phyloP scores from a whole-genome alignment of 2,888 invertebrate genomes.

The Amblyjoppa fuscipennis region DNA sequence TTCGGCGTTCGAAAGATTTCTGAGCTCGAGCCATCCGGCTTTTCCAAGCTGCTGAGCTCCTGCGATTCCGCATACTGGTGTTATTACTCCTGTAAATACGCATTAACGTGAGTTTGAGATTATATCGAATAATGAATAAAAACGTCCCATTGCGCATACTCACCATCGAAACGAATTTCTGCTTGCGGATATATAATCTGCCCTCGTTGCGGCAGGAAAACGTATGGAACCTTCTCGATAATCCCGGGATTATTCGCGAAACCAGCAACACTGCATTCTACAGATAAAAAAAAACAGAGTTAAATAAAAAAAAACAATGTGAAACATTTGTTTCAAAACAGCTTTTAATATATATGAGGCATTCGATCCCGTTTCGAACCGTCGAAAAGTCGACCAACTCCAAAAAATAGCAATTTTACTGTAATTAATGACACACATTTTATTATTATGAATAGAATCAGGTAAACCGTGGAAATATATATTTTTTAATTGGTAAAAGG shows the following conservation, averaged over 20 bases:
- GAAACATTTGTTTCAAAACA: constrained; percentile 14
- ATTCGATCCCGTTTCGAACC: no score
- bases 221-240: constrained; percentile 93
- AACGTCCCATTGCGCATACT: constrained; percentile 67
- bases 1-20: constrained; percentile 91
- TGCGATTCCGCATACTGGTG: constrained; percentile 94
- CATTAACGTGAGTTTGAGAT: not conserved
- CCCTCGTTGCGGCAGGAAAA: constrained; percentile 93
- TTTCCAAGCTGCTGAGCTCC: constrained; percentile 93
- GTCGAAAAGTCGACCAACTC: no score
- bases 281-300: constrained; percentile 10
- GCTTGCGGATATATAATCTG: constrained; percentile 95
- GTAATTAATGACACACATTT: no score
- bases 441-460: no score
- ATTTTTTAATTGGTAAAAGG: no score
- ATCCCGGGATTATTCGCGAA: constrained; percentile 91
- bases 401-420: no score
- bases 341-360: not conserved
- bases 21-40: constrained; percentile 92
- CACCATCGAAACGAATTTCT: constrained; percentile 93
- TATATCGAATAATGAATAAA: not conserved
- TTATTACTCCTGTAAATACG: constrained; percentile 88
- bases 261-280: constrained; percentile 93
- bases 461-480: no score
- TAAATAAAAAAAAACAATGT: constrained; percentile 15